Evolutionary conservation across 1,140 invertebrate genomes (phyloP).

Genomic region (Zaprionus lachaisei): DNA sequence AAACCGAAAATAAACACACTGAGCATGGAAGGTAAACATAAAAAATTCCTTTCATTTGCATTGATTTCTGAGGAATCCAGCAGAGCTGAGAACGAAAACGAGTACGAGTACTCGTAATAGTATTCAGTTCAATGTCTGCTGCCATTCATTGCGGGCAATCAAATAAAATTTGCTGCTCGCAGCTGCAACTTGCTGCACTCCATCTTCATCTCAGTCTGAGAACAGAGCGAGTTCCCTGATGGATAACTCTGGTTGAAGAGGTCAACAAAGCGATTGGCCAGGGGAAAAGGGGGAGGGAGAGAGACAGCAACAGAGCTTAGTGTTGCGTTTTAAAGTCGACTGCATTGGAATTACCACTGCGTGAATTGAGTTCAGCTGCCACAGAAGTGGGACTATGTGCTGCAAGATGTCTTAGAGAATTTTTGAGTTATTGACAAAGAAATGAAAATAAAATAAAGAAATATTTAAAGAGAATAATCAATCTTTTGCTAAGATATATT

Average conservation of each 20-base stretch:
- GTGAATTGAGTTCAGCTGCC: neutral
- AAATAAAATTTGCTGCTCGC: neutral
- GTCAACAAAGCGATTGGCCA: neutral
- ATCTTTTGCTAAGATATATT: neutral
- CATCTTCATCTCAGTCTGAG: neutral
- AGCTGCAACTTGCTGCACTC: neutral
- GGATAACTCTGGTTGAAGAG: neutral
- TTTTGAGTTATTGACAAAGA: neutral
- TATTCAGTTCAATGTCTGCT: constrained; percentile 6
- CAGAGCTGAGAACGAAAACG: neutral
- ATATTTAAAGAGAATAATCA: neutral
- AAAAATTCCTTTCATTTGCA: constrained; percentile 5
- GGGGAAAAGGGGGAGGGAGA: neutral
- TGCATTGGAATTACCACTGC: neutral
- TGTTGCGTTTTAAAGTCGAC: neutral
- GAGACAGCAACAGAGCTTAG: neutral
- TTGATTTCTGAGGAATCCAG: neutral
- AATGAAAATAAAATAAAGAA: neutral
- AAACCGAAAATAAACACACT: constrained; percentile 21
- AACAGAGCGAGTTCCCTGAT: constrained; percentile 8
- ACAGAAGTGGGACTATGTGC: neutral
- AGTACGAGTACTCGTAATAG: neutral
- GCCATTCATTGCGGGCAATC: neutral
- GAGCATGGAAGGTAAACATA: neutral
- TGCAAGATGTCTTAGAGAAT: neutral